Percentiles rank a stretch among this genome's conserved stretches.
phyloP scores from a whole-genome alignment of 2,797 vertebrate species.

The Cirrhinus mrigala region DNA sequence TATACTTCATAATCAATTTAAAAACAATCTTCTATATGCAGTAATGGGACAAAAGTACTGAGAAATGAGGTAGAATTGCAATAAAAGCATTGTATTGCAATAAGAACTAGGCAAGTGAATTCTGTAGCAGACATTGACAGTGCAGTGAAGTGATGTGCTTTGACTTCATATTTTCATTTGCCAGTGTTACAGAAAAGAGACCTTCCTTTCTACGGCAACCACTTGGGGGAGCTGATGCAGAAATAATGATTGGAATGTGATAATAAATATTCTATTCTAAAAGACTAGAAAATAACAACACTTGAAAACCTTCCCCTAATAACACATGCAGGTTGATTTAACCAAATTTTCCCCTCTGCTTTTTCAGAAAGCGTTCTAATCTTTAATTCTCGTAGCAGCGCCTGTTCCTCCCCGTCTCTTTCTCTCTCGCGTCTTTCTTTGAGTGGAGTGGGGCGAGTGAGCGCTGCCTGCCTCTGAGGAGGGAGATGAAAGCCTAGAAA shows the following conservation, averaged over 20 bases:
- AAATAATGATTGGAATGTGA: conserved; percentile 31
- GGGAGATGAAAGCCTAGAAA: conserved; percentile 45
- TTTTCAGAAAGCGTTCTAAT: conserved; percentile 5
- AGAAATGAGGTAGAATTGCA: not conserved
- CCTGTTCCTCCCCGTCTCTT: not conserved
- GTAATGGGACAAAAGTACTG: not conserved
- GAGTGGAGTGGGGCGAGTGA: conserved; percentile 10
- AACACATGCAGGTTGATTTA: conserved; percentile 31
- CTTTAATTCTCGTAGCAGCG: conserved; percentile 15
- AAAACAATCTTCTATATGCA: not conserved
- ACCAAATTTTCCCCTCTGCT: conserved; percentile 10
- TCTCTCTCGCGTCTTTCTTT: not conserved
- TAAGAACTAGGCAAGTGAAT: not conserved
- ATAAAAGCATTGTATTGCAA: not conserved
- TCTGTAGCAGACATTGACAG: not conserved
- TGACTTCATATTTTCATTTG: conserved; percentile 11
- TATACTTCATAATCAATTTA: not conserved
- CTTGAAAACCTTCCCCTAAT: conserved; percentile 13
- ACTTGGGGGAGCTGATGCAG: conserved; percentile 57
- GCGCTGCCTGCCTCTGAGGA: conserved; percentile 37
- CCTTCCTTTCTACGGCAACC: conserved; percentile 9
- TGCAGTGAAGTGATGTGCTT: not conserved
- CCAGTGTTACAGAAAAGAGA: not conserved
- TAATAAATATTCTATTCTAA: not conserved
- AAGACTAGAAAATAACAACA: conserved; percentile 15